These are phyloP conservation scores for Myotis davidii DNA, from an alignment of 2,113 vertebrate genomes.

Conservation along the genomic window DNA sequence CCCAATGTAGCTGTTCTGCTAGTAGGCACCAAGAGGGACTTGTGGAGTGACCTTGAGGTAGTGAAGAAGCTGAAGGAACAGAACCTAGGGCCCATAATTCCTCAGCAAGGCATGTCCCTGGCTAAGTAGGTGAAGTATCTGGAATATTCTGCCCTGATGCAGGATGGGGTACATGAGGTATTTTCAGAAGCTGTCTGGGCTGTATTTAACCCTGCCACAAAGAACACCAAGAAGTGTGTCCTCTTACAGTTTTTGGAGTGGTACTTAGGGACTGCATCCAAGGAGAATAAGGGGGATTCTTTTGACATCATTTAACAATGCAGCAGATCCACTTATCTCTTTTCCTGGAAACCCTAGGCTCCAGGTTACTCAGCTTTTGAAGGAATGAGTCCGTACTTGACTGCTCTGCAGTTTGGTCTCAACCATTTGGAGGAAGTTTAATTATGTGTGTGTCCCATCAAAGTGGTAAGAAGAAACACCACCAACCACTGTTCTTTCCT, in stretches of 20 bases:
- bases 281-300: not conserved
- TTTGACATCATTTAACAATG: not conserved
- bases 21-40: conserved; percentile 95
- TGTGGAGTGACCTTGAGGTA: conserved; percentile 91
- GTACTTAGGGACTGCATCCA: not conserved
- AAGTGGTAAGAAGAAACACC: not conserved
- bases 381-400: not conserved
- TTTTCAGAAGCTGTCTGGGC: conserved; percentile 94
- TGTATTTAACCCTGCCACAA: conserved; percentile 92
- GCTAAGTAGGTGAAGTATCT: conserved; percentile 96
- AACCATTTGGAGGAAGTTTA: not conserved
- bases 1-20: conserved; percentile 93
- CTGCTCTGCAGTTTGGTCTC: conserved; percentile 5
- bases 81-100: conserved; percentile 90
- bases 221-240: conserved; percentile 92
- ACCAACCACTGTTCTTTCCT: not conserved
- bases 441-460: not conserved
- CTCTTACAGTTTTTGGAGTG: conserved; percentile 87
- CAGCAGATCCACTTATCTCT: conserved; percentile 29
- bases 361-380: not conserved
- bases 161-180: conserved; percentile 93
- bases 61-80: conserved; percentile 97
- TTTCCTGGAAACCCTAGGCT: not conserved
- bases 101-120: conserved; percentile 92
- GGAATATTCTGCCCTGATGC: conserved; percentile 94